Evolutionary conservation across 2,888 invertebrate genomes (phyloP), one percentile per base, ranked within the genome.

Genomic region (Microchrysa polita): DNA sequence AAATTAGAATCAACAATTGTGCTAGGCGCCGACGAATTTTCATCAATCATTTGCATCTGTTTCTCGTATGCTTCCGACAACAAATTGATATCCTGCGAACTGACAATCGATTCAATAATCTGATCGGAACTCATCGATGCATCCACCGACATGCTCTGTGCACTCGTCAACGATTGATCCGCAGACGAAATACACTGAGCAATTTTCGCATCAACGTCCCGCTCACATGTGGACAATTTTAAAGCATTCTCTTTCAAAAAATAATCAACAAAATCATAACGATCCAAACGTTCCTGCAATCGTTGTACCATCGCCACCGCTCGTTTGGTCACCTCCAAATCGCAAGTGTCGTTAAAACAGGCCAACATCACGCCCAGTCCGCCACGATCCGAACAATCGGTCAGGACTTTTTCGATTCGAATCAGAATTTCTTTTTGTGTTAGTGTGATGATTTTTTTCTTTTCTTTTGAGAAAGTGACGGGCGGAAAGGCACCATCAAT

Each of bases 381-480:
- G 1, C 91, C 92, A 22, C 89, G 88, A 1, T 87, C 84, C 0
- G 91, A 88, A n/a, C 93, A 82, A 77, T 91, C 90, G 0, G 89
- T 87, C 27, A 94, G 81, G 10, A 90, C 90, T 82, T 90, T 91
- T 10, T 87, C 83, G 2, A 94, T 84, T 74, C 92, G 86, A 76
- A 83, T 72, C 23, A 79, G 80, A 63, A 85, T 80, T 83, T 93
- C 93, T 0, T 82, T 82, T 74, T 90, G 89, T 27, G 90, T 92
- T 10, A 94, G 82, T 0, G 89, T 89, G 2, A 94, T 90, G 20
- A 94, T 94, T 84, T 94, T 94, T 74, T 90, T 87, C 5, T 91
- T 87, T 81, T 93, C 92, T 79, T 89, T 91, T 0, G 93, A 93
- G 81, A 94, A 94, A 0, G 93, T 93, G 0, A 93, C 90, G 0